These are phyloP conservation scores for Porites divaricata DNA, from an alignment of 92 coral and sea anemone genomes.

Conservation along the genomic window DNA sequence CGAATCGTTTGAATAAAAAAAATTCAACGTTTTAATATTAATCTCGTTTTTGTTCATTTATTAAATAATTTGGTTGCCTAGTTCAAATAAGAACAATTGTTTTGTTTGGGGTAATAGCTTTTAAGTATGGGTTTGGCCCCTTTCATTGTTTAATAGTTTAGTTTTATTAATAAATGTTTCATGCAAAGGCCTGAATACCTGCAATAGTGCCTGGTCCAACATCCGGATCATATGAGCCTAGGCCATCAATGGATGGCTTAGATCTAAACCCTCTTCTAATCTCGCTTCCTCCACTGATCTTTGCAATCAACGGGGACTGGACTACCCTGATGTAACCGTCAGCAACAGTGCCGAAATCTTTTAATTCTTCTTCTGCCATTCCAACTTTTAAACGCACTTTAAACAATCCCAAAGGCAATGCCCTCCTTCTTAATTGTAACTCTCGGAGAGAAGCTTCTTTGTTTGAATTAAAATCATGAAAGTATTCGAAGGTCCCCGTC, in stretches of 20 bases:
- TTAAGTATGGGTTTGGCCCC: too few relatives aligned
- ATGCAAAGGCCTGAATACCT: slow-evolving; percentile 29
- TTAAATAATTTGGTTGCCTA: too few relatives aligned
- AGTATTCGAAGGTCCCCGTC: not conserved
- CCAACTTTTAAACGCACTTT: slow-evolving; percentile 53
- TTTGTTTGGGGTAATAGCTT: too few relatives aligned
- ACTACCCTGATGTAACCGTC: slow-evolving; percentile 57
- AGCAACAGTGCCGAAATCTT: slow-evolving; percentile 46
- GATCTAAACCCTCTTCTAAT: slow-evolving; percentile 62
- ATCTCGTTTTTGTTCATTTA: too few relatives aligned
- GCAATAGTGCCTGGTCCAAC: slow-evolving; percentile 47
- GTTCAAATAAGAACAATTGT: too few relatives aligned
- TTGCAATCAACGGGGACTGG: slow-evolving; percentile 53
- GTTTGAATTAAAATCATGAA: not conserved
- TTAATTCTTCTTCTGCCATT: slow-evolving; percentile 48
- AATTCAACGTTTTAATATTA: too few relatives aligned
- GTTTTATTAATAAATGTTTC: too few relatives aligned
- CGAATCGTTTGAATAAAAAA: too few relatives aligned
- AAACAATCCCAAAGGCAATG: slow-evolving; percentile 56
- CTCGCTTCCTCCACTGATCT: slow-evolving; percentile 66
- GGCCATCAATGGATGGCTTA: slow-evolving; percentile 40
- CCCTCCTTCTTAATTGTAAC: slow-evolving; percentile 41
- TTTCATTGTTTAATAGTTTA: too few relatives aligned
- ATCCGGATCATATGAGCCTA: slow-evolving; percentile 72
- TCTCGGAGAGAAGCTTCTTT: slow-evolving; percentile 22